Percentiles rank a stretch among this genome's conserved stretches.
These are phyloP conservation scores for Galeopsomyia nigrocyanea DNA, from an alignment of 2,888 invertebrate species.

Conservation along the genomic window DNA sequence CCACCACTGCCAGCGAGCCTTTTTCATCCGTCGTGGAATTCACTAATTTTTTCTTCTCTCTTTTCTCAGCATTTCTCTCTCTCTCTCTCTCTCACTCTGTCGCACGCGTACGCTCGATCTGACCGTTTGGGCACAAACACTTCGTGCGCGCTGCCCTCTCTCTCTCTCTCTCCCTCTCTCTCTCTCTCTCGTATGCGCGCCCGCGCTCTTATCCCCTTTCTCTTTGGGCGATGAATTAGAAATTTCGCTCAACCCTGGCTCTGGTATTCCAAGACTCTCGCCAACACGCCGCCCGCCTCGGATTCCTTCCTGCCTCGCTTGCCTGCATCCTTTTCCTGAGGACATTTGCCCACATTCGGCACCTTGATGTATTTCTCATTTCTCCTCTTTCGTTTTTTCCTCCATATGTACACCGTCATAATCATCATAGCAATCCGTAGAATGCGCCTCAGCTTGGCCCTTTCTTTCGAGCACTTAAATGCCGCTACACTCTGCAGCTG, in stretches of 20 bases:
- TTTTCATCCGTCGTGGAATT: slow-evolving; percentile 32
- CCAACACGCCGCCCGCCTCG: neutral
- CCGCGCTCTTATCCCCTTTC: slow-evolving; percentile 6
- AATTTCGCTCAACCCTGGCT: slow-evolving; percentile 11
- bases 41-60: neutral
- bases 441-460: no score
- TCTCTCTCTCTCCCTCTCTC: slow-evolving; percentile 1
- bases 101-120: neutral
- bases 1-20: neutral
- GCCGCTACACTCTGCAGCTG: no score
- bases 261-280: slow-evolving; percentile 17
- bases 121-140: neutral
- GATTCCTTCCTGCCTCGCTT: no score
- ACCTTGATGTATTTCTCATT: no score
- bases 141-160: no score
- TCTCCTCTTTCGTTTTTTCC: no score
- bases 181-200: neutral
- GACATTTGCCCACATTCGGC: no score
- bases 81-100: slow-evolving; percentile 8
- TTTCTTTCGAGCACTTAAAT: no score
- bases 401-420: no score
- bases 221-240: slow-evolving; percentile 14
- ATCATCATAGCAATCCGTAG: no score
- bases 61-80: slow-evolving; percentile 2
- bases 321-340: no score